Base-by-base conservation (phyloP, 2,113 vertebrate genomes). In the Erythrocebus patas region DNA sequence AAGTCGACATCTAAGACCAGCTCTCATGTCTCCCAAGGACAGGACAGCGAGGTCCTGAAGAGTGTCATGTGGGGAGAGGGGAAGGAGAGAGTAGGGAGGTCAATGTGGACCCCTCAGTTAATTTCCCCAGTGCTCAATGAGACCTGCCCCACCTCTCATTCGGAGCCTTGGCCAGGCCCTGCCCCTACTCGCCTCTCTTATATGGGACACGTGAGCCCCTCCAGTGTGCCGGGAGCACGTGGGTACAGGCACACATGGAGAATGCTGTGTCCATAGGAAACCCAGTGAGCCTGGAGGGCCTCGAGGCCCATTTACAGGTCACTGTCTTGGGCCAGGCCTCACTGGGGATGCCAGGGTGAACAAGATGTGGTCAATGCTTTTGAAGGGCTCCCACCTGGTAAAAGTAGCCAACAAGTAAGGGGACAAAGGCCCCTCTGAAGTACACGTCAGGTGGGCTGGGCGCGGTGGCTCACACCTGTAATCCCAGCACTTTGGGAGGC, bases 51-150 rank as follows among this genome's bases (percentile, higher is more conserved):
- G 5, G 14, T 1, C 55, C 59, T 23, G 1, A 38, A n/a, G 38
- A 32, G 22, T 10, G 35, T 89, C 50, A 3, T 6, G 1, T 20
- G 23, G 30, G 86, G 23, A 12, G 6, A 22, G 27, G 11, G 0
- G 20, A 57, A 27, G 30, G 1, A 23, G n/a, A 6, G n/a, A 22
- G 59, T 4, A 12, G n/a, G 14, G 16, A 2, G 7, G 7, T 22
- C 1, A 40, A 4, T 1, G 30, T 13, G 25, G 18, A 23, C 48
- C 6, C 70, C 6, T 30, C 72, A 12, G 8, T 23, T 25, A 43
- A 9, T 2, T 27, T 30, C 80, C 40, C 57, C 50, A 76, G 32
- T 6, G 27, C 27, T 59, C 81, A 52, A 0, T 1, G 3, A 43
- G 8, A 38, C 45, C 61, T 12, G 27, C 23, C 38, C n/a, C 14